phyloP scores from a whole-genome alignment of 2,113 vertebrate species.

The Thamnaconus septentrionalis region DNA sequence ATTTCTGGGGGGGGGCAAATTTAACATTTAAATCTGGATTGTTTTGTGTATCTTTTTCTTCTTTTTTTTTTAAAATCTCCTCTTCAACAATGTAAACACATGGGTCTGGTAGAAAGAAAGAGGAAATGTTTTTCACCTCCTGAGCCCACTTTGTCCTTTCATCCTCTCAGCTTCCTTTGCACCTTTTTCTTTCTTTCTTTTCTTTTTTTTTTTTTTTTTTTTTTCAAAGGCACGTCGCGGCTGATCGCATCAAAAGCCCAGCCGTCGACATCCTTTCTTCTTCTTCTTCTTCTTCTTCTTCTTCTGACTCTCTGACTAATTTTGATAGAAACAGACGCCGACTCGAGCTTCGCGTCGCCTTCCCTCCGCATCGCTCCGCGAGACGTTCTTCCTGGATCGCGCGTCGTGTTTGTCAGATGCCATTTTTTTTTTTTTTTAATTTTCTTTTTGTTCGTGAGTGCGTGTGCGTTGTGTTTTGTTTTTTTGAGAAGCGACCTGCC shows the following conservation, averaged over 20 bases:
- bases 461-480: slow-evolving; percentile 12
- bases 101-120: slow-evolving; percentile 17
- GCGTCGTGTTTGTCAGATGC: slow-evolving; percentile 34
- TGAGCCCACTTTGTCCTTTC: slow-evolving; percentile 48
- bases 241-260: slow-evolving; percentile 64
- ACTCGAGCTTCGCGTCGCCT: slow-evolving; percentile 29
- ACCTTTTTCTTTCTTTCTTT: slow-evolving; percentile 11
- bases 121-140: slow-evolving; percentile 42
- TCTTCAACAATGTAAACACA: slow-evolving; percentile 2
- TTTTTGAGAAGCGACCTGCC: no score
- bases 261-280: not conserved
- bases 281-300: slow-evolving; percentile 2
- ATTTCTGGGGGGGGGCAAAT: no score
- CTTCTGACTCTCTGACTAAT: slow-evolving; percentile 72
- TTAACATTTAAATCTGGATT: no score
- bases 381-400: slow-evolving; percentile 23
- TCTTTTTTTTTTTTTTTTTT: not conserved
- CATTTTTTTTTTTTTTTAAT: not conserved
- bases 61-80: not conserved
- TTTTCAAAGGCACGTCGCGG: slow-evolving; percentile 44
- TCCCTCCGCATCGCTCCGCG: slow-evolving; percentile 29
- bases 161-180: slow-evolving; percentile 58
- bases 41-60: no score
- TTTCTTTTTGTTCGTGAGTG: not conserved
- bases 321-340: slow-evolving; percentile 48